Evolutionary conservation across 35 echinoderm and acorn worm genomes (phyloP).

Genomic region (Holothuria glaberrima): DNA sequence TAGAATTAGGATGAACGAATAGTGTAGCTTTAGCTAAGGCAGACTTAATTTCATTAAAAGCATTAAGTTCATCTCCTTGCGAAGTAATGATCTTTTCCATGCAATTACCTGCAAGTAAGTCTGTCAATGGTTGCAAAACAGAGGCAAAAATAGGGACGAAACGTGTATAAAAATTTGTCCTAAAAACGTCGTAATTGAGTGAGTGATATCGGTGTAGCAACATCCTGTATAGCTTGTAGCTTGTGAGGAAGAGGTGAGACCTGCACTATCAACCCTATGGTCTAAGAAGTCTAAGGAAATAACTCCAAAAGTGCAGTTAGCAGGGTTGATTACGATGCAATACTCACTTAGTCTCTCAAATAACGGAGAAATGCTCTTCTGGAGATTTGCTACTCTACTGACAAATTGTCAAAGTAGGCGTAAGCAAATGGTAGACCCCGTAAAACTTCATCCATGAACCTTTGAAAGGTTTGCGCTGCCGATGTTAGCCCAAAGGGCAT

Average conservation of each 20-base stretch:
- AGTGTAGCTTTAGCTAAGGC: conserved; percentile 32
- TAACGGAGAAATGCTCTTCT: conserved; percentile 1
- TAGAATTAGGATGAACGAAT: conserved; percentile 14
- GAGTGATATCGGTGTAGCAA: too few relatives aligned
- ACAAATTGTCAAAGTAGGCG: conserved; percentile 60
- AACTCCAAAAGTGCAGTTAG: conserved; percentile 37
- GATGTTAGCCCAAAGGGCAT: conserved; percentile 70
- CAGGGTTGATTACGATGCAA: conserved; percentile 55
- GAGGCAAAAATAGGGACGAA: too few relatives aligned
- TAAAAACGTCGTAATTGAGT: too few relatives aligned
- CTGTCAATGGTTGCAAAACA: too few relatives aligned
- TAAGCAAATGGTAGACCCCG: conserved; percentile 50
- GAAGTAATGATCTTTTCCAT: not conserved
- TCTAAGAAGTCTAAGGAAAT: not conserved
- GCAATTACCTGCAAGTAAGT: not conserved
- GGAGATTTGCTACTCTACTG: conserved; percentile 16
- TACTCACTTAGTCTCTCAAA: conserved; percentile 34
- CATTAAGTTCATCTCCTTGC: not conserved
- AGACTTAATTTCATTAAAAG: conserved; percentile 40
- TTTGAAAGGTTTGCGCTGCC: conserved; percentile 60
- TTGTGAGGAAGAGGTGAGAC: too few relatives aligned
- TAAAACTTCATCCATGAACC: conserved; percentile 65
- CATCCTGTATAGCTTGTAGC: too few relatives aligned
- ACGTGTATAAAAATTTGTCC: too few relatives aligned
- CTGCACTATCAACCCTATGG: too few relatives aligned